Percentiles rank a stretch among this genome's conserved stretches.
Evolutionary conservation across 2,113 vertebrate species (phyloP).

Genomic region (Pycnonotus jocosus): DNA sequence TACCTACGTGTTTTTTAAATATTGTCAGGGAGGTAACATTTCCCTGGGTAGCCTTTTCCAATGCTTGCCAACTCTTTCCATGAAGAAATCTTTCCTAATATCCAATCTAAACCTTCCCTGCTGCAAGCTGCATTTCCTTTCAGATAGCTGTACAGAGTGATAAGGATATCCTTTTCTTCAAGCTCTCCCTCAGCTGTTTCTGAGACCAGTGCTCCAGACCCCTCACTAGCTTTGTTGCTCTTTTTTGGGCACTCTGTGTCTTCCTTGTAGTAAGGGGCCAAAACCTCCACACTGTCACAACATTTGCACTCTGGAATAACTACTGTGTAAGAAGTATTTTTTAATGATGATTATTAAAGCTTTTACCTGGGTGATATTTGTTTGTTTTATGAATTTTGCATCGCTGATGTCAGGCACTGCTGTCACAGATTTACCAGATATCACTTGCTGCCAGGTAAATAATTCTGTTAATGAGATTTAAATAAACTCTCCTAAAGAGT

Average conservation of each 20-base stretch:
- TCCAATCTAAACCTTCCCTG: background rate
- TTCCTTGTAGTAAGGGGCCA: background rate
- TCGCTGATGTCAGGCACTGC: background rate
- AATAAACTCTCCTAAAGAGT: background rate
- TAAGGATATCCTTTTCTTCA: background rate
- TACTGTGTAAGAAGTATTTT: background rate
- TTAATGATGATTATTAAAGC: background rate
- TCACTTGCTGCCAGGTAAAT: background rate
- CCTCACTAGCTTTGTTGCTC: background rate
- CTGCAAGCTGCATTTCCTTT: background rate
- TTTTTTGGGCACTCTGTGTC: no score
- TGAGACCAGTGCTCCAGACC: background rate
- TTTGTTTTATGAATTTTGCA: slow-evolving; percentile 26
- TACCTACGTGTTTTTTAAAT: background rate
- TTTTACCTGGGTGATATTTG: background rate
- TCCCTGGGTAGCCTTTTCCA: background rate
- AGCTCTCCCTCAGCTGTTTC: background rate
- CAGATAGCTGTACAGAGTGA: background rate
- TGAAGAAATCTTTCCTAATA: background rate
- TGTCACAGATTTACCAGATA: background rate
- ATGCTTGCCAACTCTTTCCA: background rate
- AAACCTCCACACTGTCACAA: background rate
- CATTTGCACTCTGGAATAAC: background rate
- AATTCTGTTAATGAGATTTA: slow-evolving; percentile 37
- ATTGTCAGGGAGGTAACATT: background rate